phyloP scores from a whole-genome alignment of 2,113 vertebrate genomes.

The Chaetodon trifascialis region DNA sequence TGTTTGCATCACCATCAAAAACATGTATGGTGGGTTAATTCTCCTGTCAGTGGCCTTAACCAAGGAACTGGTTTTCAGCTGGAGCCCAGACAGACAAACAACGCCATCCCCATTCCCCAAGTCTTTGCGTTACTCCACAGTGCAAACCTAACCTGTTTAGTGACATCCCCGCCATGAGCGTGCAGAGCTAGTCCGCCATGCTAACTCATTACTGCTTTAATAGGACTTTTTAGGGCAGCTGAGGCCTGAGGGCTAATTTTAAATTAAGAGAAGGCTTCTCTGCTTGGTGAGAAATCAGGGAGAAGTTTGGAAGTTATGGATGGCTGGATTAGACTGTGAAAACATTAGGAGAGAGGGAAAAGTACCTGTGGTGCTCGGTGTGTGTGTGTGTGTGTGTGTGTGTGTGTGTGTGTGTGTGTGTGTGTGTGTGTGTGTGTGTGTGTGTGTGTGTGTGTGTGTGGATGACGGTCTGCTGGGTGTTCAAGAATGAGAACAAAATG shows the following conservation, averaged over 20 bases:
- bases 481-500: slow-evolving; percentile 26
- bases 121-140: background rate
- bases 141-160: background rate
- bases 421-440: too few relatives aligned
- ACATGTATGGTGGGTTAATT: too few relatives aligned
- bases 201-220: slow-evolving; percentile 20
- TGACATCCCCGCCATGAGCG: background rate
- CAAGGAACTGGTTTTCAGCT: background rate
- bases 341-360: too few relatives aligned
- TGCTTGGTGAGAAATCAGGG: slow-evolving; percentile 1
- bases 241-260: slow-evolving; percentile 34
- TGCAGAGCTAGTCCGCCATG: background rate
- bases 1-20: too few relatives aligned
- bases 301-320: slow-evolving; percentile 14
- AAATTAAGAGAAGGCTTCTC: slow-evolving; percentile 5
- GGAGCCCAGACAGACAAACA: background rate
- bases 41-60: background rate
- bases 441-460: background rate
- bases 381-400: too few relatives aligned
- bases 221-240: slow-evolving; percentile 42
- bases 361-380: too few relatives aligned
- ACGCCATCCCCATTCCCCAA: background rate
- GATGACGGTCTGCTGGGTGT: background rate
- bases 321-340: slow-evolving; percentile 11
- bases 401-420: background rate